phyloP scores from a whole-genome alignment of 2,797 vertebrate genomes.

The Dendrocincla tyrannina region DNA sequence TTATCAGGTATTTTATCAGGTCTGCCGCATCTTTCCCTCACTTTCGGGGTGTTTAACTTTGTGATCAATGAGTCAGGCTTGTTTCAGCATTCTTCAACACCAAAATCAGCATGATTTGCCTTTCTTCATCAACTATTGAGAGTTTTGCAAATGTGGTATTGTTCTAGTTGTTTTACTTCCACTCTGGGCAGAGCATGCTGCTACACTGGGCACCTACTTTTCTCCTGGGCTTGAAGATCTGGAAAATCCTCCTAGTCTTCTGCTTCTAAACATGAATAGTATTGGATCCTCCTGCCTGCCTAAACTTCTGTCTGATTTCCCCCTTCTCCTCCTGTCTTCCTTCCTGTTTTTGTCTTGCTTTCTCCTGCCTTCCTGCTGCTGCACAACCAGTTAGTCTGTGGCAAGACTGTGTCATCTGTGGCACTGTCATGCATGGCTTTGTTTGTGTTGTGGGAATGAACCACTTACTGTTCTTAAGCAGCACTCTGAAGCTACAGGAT shows the following conservation, averaged over 20 bases:
- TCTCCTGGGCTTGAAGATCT: neutral
- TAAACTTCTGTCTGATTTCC: neutral
- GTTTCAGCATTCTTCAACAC: neutral
- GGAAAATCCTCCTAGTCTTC: neutral
- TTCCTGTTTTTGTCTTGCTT: neutral
- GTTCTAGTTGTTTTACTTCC: neutral
- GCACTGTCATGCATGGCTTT: accelerated
- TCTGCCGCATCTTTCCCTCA: neutral
- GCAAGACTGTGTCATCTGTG: neutral
- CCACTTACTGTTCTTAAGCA: neutral
- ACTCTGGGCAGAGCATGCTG: neutral
- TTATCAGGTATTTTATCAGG: neutral
- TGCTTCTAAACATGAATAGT: neutral
- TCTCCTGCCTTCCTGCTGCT: neutral
- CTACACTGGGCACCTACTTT: neutral
- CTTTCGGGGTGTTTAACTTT: neutral
- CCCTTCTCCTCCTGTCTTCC: neutral
- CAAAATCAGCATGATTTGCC: neutral
- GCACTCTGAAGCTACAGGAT: neutral
- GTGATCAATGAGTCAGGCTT: neutral
- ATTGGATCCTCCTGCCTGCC: neutral
- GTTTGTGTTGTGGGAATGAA: neutral
- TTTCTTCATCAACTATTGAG: neutral
- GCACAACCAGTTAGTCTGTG: neutral
- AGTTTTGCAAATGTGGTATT: neutral